phyloP scores from a whole-genome alignment of 2,888 invertebrate species.

The Himalopsyche tibetana region DNA sequence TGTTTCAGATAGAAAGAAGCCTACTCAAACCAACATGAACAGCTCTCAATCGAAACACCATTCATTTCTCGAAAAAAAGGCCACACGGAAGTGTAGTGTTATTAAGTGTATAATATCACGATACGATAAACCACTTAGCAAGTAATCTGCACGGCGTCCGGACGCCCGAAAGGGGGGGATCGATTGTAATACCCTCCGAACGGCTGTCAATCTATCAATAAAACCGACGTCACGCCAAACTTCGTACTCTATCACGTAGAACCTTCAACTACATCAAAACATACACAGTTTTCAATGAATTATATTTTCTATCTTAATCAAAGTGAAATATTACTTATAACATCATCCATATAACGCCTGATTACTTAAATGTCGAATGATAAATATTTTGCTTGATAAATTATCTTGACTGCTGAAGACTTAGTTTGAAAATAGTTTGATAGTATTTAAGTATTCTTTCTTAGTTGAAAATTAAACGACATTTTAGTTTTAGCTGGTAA shows the following conservation, averaged over 20 bases:
- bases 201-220: constrained; percentile 39
- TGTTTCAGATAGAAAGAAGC: constrained; percentile 34
- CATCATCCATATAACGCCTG: too few species aligned
- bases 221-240: constrained; percentile 31
- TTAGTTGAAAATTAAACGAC: too few species aligned
- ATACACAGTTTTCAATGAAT: constrained; percentile 3
- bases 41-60: background rate
- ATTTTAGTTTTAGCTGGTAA: too few species aligned
- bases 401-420: too few species aligned
- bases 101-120: constrained; percentile 58
- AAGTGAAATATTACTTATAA: background rate
- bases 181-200: constrained; percentile 17
- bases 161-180: constrained; percentile 24
- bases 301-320: background rate
- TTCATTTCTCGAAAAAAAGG: constrained; percentile 42
- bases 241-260: constrained; percentile 37
- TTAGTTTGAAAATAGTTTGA: too few species aligned
- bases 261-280: constrained; percentile 21
- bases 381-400: too few species aligned
- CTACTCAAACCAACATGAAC: background rate
- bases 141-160: constrained; percentile 46
- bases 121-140: constrained; percentile 50
- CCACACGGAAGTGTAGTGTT: constrained; percentile 48
- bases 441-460: too few species aligned
- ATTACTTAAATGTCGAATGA: too few species aligned